A percentile compares a stretch with the other conserved stretches of the same genome.
Evolutionary conservation across 2,113 vertebrate species (phyloP).

Genomic region (Lagopus muta): DNA sequence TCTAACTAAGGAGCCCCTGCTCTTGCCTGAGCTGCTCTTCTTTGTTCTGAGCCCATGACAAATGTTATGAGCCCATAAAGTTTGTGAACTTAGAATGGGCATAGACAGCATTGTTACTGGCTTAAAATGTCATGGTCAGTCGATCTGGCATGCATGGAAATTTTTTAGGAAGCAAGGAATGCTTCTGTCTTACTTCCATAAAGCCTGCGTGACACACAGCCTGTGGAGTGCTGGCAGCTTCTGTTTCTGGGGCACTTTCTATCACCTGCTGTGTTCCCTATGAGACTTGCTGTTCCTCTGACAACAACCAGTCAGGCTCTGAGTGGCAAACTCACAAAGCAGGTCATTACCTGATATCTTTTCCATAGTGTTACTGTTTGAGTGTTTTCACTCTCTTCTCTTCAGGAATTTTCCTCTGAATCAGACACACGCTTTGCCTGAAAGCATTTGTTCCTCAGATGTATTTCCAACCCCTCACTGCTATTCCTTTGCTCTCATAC

Average conservation of each 20-base stretch:
- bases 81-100: not conserved
- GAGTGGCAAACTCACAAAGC: not conserved
- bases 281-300: not conserved
- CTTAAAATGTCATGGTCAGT: accelerated
- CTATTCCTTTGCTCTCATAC: not conserved
- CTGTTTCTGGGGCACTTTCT: not conserved
- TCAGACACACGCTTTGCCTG: not conserved
- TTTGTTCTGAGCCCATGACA: not conserved
- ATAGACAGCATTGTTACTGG: not conserved
- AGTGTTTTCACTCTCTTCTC: not conserved
- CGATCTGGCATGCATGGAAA: not conserved
- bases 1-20: not conserved
- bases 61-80: not conserved
- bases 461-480: not conserved
- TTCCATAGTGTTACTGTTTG: not conserved
- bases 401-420: not conserved
- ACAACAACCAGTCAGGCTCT: not conserved
- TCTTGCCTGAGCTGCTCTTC: not conserved
- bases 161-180: not conserved
- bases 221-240: accelerated
- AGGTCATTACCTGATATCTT: not conserved
- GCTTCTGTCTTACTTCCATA: not conserved
- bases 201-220: not conserved
- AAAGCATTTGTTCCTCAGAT: not conserved
- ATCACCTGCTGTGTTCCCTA: not conserved